These are phyloP conservation scores for Phylloscopus whistleri DNA, from an alignment of 2,113 vertebrate genomes.

Conservation along the genomic window DNA sequence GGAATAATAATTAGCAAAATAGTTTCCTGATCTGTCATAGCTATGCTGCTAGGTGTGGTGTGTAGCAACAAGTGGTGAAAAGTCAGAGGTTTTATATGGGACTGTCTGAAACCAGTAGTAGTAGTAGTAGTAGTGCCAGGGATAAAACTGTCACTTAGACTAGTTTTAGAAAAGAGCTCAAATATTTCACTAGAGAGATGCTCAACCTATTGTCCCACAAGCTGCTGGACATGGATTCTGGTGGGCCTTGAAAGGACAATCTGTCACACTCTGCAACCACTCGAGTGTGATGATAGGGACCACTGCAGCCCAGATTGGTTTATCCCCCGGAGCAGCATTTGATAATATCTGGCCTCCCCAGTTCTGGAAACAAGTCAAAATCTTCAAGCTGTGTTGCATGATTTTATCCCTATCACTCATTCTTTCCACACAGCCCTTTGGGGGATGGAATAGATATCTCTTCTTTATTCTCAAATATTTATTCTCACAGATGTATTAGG, in stretches of 20 bases:
- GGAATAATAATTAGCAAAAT: background rate
- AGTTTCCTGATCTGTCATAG: background rate
- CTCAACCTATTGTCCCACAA: background rate
- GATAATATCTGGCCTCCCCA: background rate
- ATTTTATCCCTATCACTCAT: background rate
- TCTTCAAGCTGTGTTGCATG: background rate
- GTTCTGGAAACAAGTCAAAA: background rate
- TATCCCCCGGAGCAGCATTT: background rate
- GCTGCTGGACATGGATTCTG: background rate
- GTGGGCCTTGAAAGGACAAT: background rate
- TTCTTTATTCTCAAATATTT: background rate
- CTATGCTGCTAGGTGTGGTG: background rate
- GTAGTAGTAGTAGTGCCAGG: background rate
- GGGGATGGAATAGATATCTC: background rate
- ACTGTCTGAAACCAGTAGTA: background rate
- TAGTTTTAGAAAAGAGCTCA: background rate
- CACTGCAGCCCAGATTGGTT: background rate
- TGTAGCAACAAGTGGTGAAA: background rate
- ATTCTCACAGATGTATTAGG: background rate
- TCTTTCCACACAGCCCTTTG: background rate
- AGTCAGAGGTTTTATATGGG: background rate
- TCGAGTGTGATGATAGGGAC: background rate
- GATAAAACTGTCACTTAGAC: background rate
- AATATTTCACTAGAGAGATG: background rate
- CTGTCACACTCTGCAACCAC: background rate